Percentiles rank a stretch among this genome's conserved stretches.
Evolutionary conservation across 2,113 vertebrate genomes (phyloP).

Genomic region (Fulmarus glacialis): DNA sequence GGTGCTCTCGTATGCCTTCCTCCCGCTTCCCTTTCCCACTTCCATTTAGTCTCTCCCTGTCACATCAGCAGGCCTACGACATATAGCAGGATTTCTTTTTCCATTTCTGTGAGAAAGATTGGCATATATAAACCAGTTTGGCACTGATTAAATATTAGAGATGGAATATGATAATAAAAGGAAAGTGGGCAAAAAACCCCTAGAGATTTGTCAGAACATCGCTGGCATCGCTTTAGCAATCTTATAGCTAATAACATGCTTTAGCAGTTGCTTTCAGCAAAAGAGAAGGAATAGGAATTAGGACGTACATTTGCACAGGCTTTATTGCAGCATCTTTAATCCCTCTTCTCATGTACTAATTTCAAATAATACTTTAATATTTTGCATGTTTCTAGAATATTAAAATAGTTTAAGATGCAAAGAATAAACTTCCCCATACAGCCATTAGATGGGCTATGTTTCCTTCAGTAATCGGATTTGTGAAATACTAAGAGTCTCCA

Average conservation of each 20-base stretch:
- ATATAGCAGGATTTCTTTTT: not conserved
- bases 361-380: not conserved
- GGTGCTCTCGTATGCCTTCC: not conserved
- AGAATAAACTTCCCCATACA: not conserved
- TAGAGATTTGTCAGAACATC: conserved; percentile 12
- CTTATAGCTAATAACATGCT: conserved; percentile 7
- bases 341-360: not conserved
- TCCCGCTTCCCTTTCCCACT: not conserved
- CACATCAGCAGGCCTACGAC: not conserved
- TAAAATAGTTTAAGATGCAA: not conserved
- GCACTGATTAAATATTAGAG: conserved; percentile 18
- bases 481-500: not conserved
- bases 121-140: conserved; percentile 11
- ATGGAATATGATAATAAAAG: conserved; percentile 16
- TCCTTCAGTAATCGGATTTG: not conserved
- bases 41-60: not conserved
- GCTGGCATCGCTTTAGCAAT: not conserved
- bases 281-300: conserved; percentile 17
- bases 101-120: not conserved
- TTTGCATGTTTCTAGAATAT: not conserved
- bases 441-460: not conserved
- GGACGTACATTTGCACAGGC: not conserved
- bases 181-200: not conserved
- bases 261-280: conserved; percentile 20
- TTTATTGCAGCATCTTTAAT: conserved; percentile 10